Conservation (phyloP, 2,797 vertebrate species). For the Sebastes nivosus region DNA sequence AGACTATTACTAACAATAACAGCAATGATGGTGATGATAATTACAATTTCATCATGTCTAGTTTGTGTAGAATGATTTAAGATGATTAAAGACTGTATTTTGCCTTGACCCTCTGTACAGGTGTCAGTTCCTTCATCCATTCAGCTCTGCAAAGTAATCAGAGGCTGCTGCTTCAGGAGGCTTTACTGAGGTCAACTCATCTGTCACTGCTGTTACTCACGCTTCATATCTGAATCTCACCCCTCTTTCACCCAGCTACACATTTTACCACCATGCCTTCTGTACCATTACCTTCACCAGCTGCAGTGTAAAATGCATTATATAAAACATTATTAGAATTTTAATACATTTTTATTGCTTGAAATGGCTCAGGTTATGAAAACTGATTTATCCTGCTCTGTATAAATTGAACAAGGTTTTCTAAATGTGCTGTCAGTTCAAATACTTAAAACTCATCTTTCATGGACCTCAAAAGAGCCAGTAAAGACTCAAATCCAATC, state of each 20-base stretch:
- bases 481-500: not conserved
- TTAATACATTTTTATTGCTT: not conserved
- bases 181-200: conserved; percentile 72
- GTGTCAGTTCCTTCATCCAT: conserved; percentile 82
- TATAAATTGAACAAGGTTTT: not conserved
- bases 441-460: not conserved
- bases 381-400: not conserved
- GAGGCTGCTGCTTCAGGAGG: conserved; percentile 71
- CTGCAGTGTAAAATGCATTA: conserved; percentile 22
- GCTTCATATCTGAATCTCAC: conserved; percentile 15
- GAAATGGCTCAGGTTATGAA: not conserved
- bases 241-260: conserved; percentile 23
- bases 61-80: not conserved
- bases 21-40: not conserved
- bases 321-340: not conserved
- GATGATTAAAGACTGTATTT: not conserved
- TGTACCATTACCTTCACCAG: conserved; percentile 4
- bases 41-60: not conserved
- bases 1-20: not conserved
- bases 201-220: conserved; percentile 17
- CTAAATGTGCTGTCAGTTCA: not conserved
- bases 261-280: not conserved
- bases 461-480: not conserved
- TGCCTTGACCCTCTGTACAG: conserved; percentile 80
- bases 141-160: conserved; percentile 77